phyloP scores from a whole-genome alignment of 2,888 invertebrate species.

The Thymelicus lineola region DNA sequence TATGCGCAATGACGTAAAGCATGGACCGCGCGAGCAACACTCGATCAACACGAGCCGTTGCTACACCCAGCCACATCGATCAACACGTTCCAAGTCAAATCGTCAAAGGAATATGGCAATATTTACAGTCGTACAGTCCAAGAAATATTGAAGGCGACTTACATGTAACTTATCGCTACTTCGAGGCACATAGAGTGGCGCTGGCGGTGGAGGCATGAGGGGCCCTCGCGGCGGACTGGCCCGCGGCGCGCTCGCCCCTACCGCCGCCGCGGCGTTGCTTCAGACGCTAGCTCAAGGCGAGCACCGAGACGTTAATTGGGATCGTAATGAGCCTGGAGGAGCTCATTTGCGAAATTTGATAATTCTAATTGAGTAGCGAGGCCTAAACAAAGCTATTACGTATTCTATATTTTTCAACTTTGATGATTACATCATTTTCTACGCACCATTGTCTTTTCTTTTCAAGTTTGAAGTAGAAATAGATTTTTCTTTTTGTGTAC shows the following conservation, averaged over 20 bases:
- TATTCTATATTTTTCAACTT: slow-evolving; percentile 1
- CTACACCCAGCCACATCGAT: neutral
- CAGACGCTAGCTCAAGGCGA: slow-evolving; percentile 40
- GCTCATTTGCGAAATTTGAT: slow-evolving; percentile 38
- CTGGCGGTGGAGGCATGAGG: slow-evolving; percentile 10
- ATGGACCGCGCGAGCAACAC: slow-evolving; percentile 6
- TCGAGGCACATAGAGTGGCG: slow-evolving; percentile 37
- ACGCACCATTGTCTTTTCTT: slow-evolving; percentile 3
- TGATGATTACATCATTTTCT: slow-evolving; percentile 7
- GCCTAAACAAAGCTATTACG: slow-evolving; percentile 8
- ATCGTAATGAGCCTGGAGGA: slow-evolving; percentile 39
- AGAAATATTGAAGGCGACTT: slow-evolving; percentile 22
- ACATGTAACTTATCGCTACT: slow-evolving; percentile 39
- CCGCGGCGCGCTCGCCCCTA: slow-evolving; percentile 19
- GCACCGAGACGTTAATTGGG: slow-evolving; percentile 38
- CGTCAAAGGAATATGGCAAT: neutral
- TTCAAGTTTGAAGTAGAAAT: neutral
- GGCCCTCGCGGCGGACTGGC: slow-evolving; percentile 26
- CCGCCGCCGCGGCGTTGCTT: slow-evolving; percentile 38
- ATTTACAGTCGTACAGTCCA: neutral
- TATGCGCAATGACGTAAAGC: slow-evolving; percentile 31
- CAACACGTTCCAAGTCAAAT: neutral
- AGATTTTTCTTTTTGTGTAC: slow-evolving; percentile 1
- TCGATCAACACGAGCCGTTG: slow-evolving; percentile 1
- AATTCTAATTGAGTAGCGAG: slow-evolving; percentile 30